Conservation (phyloP, 2,888 invertebrate genomes). For the Onchidella celtica region DNA sequence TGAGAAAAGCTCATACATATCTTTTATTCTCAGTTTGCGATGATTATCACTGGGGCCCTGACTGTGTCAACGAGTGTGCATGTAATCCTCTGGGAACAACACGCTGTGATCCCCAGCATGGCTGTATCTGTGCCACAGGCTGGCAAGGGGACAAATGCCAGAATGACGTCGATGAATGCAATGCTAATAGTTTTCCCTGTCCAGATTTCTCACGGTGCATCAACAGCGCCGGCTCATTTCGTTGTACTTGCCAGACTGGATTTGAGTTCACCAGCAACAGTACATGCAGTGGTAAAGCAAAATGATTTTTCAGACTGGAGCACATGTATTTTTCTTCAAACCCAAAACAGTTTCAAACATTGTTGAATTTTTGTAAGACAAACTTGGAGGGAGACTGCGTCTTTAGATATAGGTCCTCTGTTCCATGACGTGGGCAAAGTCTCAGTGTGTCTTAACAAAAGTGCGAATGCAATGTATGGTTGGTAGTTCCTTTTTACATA, state of each 20-base stretch:
- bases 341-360: too few relatives aligned
- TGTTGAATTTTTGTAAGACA: too few relatives aligned
- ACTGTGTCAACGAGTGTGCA: slow-evolving; percentile 54
- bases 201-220: slow-evolving; percentile 36
- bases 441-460: too few relatives aligned
- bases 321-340: too few relatives aligned
- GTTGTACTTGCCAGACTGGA: slow-evolving; percentile 51
- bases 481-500: too few relatives aligned
- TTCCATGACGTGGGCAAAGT: too few relatives aligned
- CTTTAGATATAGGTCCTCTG: too few relatives aligned
- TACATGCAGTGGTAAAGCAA: not conserved
- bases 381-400: too few relatives aligned
- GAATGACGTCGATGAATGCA: slow-evolving; percentile 54
- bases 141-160: slow-evolving; percentile 52
- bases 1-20: too few relatives aligned
- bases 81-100: slow-evolving; percentile 49
- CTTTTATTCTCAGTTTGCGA: slow-evolving; percentile 56
- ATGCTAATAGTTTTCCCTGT: not conserved
- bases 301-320: too few relatives aligned
- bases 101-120: slow-evolving; percentile 48
- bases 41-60: slow-evolving; percentile 54
- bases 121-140: slow-evolving; percentile 54
- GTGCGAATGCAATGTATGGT: too few relatives aligned
- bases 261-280: slow-evolving; percentile 12
- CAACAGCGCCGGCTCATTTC: slow-evolving; percentile 52